Evolutionary conservation across 2,888 invertebrate species (phyloP), one percentile per base, ranked within the genome.

Genomic region (Cosmia trapezina): DNA sequence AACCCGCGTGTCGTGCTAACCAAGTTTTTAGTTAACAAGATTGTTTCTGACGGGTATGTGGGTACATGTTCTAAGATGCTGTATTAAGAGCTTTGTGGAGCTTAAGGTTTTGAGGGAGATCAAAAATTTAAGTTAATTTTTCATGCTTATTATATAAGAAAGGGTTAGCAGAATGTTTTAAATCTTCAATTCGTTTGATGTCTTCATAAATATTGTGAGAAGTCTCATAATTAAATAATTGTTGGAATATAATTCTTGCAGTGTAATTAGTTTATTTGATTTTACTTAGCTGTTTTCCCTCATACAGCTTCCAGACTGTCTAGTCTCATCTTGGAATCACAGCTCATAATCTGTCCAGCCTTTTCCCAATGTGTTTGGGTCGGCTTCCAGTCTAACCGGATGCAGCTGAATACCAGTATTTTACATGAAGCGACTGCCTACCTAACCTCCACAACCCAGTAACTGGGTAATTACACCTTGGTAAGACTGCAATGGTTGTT

Each of bases 1-100:
- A 85, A 80, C 73, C 82, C 63, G 59, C 74, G 76, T 73, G 80
- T 76, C 76, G 71, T 53, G 76, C 53, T 62, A 71, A 67, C 61
- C 57, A 68, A 82, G 71, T 78, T 79, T 74, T 79, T 82, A 78
- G 63, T 70, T 77, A 19, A 51, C 56, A 62, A 73, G 28, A 77
- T 69, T 65, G 68, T 69, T 49, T 47, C 62, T 64, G 51, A 59
- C 43, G 45, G 12, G n/a, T 37, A 12, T 22, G 47, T 47, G 51
- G 9, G 37, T 53, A 49, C 19, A 41, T 49, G 47, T 49, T 70
- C 62, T 63, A 66, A 70, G 49, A 64, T 22, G 22, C n/a, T n/a
- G 51, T 54, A n/a, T 62, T 81, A 43, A 53, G 33, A 65, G 41
- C 53, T 65, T 43, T 54, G 1, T 45, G 28, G 17, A 57, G n/a